Evolutionary conservation across 2,888 invertebrate genomes (phyloP).

Genomic region (Ochropleura plecta): DNA sequence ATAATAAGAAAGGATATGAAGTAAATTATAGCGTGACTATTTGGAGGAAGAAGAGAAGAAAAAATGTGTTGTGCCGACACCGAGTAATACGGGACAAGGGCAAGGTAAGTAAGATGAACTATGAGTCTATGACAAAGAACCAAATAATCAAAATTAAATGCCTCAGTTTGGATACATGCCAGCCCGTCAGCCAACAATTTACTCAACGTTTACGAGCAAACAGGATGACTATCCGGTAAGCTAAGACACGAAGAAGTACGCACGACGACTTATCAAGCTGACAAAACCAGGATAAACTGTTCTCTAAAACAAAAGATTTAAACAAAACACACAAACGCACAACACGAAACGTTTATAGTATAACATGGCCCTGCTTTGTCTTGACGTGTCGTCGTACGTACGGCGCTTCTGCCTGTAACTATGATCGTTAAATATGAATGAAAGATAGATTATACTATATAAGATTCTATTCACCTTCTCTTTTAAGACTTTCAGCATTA

Average conservation of each 20-base stretch:
- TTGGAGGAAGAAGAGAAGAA: too few relatives aligned
- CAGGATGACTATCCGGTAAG: not conserved
- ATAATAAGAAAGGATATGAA: too few relatives aligned
- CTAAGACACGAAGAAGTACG: not conserved
- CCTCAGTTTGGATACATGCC: not conserved
- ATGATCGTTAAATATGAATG: not conserved
- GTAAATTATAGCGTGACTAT: too few relatives aligned
- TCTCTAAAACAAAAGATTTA: too few relatives aligned
- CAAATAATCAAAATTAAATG: not conserved
- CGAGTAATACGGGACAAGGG: too few relatives aligned
- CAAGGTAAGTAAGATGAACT: too few relatives aligned
- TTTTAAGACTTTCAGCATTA: conserved; percentile 97
- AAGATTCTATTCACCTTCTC: conserved; percentile 89
- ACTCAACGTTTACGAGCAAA: not conserved
- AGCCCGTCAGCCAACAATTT: not conserved
- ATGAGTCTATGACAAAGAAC: not conserved
- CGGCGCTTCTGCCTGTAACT: not conserved
- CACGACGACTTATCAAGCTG: too few relatives aligned
- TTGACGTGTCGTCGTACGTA: not conserved
- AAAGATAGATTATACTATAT: not conserved
- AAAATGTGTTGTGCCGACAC: too few relatives aligned
- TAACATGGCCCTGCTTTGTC: too few relatives aligned
- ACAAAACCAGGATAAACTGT: too few relatives aligned
- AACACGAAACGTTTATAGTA: too few relatives aligned
- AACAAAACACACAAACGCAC: too few relatives aligned